A percentile compares a stretch with the other conserved stretches of the same genome.
Conservation (phyloP, 2,113 vertebrate genomes). For the Otus sunia region DNA sequence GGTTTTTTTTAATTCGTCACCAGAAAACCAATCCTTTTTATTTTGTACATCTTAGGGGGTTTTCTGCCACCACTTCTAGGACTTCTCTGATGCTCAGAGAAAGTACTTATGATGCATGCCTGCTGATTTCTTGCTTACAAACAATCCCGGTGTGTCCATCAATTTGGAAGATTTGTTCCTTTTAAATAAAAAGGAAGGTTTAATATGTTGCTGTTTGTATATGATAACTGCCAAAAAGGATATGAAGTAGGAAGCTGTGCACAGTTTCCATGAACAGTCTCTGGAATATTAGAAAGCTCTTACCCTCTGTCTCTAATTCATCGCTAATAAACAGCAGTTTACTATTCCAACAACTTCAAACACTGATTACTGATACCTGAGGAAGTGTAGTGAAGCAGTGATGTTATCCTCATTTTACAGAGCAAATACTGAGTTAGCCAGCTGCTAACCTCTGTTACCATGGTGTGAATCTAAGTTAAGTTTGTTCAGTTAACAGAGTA, state of each 20-base stretch:
- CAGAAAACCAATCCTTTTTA: not conserved
- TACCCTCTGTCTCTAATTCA: not conserved
- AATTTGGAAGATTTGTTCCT: not conserved
- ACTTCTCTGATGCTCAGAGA: not conserved
- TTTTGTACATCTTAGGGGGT: not conserved
- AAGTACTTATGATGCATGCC: not conserved
- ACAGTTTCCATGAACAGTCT: not conserved
- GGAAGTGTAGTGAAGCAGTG: not conserved
- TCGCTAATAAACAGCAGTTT: not conserved
- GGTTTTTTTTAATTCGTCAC: not conserved
- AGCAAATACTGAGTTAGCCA: not conserved
- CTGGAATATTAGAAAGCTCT: not conserved
- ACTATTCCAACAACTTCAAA: not conserved
- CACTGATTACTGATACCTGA: not conserved
- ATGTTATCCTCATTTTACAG: not conserved
- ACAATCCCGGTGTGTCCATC: not conserved
- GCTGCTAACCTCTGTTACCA: not conserved
- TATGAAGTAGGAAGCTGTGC: not conserved
- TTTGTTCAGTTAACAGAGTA: not conserved
- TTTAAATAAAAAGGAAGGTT: not conserved
- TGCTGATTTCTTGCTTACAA: not conserved
- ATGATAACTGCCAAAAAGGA: not conserved
- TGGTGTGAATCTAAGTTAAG: not conserved
- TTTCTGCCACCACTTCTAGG: not conserved
- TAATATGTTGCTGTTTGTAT: not conserved